Base-by-base conservation (phyloP, 2,797 vertebrate genomes). In the Melanotaenia maccullochi region DNA sequence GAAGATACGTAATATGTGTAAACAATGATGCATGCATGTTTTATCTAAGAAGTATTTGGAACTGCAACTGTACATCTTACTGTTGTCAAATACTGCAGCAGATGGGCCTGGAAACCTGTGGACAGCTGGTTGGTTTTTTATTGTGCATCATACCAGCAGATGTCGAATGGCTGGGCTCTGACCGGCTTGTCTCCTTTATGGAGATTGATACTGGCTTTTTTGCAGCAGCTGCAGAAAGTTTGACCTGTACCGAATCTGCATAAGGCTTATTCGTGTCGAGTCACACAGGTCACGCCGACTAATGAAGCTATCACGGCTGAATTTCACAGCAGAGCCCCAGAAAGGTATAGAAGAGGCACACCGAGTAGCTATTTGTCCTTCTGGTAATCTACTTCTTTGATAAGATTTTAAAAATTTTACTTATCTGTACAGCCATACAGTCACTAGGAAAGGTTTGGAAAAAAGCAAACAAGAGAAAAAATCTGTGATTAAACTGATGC, bases 201-300 rank as follows among this genome's bases (percentile, higher is more conserved):
- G 74, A 86, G 84, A 88, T 82, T 75, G 81, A 87, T 85, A 58
- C 49, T 0, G 3, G 65, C n/a, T 32, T 6, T 82, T 85, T 69
- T 84, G 80, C 82, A 85, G 85, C 72, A 82, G 82, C 82, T 85
- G 87, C 85, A 85, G 75, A 83, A 89, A 78, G 20, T 52, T 9
- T 57, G 82, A 82, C 85, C 82, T 70, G 67, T 7, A 51, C 28
- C 1, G n/a, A 81, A 76, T 80, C 84, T 82, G 74, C 82, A 79
- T 71, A n/a, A 38, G 62, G 60, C 65, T 68, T 49, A 75, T 75
- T 75, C 44, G 5, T 71, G 84, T 81, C 16, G 36, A 79, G 73
- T 44, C 78, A 51, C 38, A 0, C 47, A 3, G 81, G 85, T 85
- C 84, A 82, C 35, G 49, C 28, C 11, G 13, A 59, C 78, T 87